Evolutionary conservation across 2,113 vertebrate species (phyloP), one percentile per base, ranked within the genome.

Genomic region (Lepus americanus): DNA sequence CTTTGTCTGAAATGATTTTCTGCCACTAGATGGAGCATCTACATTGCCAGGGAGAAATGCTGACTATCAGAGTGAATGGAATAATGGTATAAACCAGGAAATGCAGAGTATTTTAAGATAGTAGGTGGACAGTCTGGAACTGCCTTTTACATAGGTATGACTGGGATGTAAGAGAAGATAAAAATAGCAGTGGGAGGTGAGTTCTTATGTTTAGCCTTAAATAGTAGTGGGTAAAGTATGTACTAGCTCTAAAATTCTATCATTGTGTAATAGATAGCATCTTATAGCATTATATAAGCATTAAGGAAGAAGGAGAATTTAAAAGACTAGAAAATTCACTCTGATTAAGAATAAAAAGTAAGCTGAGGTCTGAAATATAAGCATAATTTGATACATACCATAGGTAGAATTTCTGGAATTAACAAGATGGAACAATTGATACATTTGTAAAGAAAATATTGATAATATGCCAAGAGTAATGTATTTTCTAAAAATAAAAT

Each of bases 11-110:
- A 33, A 33, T 44, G 74, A 76, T 86, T 25, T 76, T 69, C 69
- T 79, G 51, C 78, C 93, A 70, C 67, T 92, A 96, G 94, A 23
- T 90, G 90, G 93, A 94, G 59, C 63, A 70, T 66, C 67, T 69
- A 1, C 29, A 39, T 23, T 33, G 51, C 5, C 22, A 78, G 85
- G 87, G 73, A 33, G 66, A 81, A 86, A 87, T 84, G n/a, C 23
- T 63, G 49, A 80, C 22, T 20, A 1, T 25, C 81, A 93, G 51
- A 81, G 29, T 67, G 66, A 94, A 67, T 82, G 66, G 70, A 66
- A 7, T 84, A 70, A 80, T 66, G 9, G 64, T 82, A 22, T 69
- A 73, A 66, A 92, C 77, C 78, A 33, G 67, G 39, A 94, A 81
- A 22, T 25, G 14, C 23, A 64, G 49, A 51, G 33, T 82, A 49